Percentiles rank a stretch among this genome's conserved stretches.
These are phyloP conservation scores for Gallinago stenura DNA, from an alignment of 2,797 vertebrate species.

Conservation along the genomic window DNA sequence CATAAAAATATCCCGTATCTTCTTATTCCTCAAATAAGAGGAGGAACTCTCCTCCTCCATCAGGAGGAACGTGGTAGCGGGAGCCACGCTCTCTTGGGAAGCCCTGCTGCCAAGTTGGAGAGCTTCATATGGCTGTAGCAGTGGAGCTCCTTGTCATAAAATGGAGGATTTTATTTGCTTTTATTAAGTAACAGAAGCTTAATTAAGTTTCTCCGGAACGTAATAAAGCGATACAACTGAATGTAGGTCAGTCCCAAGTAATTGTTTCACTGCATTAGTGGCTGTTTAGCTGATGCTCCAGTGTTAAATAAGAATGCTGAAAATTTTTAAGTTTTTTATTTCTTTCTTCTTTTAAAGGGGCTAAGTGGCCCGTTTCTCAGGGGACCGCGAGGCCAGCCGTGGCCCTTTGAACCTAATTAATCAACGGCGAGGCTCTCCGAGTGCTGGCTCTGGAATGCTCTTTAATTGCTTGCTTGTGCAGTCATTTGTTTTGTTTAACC, in stretches of 20 bases:
- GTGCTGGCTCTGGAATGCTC: slow-evolving; percentile 6
- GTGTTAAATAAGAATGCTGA: slow-evolving; percentile 8
- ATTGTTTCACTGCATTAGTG: slow-evolving; percentile 37
- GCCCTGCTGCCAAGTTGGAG: not conserved
- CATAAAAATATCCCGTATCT: not conserved
- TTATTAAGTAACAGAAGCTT: slow-evolving; percentile 49
- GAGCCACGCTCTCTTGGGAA: not conserved
- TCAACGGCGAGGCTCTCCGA: not conserved
- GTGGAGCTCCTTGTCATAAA: not conserved
- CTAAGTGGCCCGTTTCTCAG: slow-evolving; percentile 18
- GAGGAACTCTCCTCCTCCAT: not conserved
- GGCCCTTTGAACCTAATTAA: slow-evolving; percentile 46
- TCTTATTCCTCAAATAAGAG: not conserved
- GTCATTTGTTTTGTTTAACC: slow-evolving; percentile 67
- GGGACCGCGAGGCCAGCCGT: slow-evolving; percentile 25
- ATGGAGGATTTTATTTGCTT: slow-evolving; percentile 38
- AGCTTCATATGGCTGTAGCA: not conserved
- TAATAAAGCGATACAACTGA: slow-evolving; percentile 19
- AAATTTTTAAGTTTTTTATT: not conserved
- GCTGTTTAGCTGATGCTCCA: slow-evolving; percentile 21
- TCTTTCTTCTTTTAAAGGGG: not conserved
- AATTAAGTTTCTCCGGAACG: slow-evolving; percentile 57
- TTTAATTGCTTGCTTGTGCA: slow-evolving; percentile 65
- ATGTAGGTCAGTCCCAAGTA: slow-evolving; percentile 42
- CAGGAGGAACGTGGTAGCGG: not conserved